Base-by-base conservation (phyloP, 2,888 invertebrate genomes). In the Siphonodentalium dalli region DNA sequence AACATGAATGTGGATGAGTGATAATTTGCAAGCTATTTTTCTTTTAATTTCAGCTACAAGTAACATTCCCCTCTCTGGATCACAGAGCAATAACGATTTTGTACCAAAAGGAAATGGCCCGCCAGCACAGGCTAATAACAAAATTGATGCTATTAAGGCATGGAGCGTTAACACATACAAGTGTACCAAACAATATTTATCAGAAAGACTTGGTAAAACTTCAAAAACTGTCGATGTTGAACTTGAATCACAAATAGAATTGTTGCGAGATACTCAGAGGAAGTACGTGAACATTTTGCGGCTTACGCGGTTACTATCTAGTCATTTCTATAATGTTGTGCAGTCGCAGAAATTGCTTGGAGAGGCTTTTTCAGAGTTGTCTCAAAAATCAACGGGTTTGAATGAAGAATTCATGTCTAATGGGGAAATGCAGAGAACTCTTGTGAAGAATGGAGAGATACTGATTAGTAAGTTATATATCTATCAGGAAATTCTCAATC, bases 91-190 rank as follows among this genome's bases (percentile, higher is more conserved):
- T 52, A 75, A 77, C 13, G 74, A 73, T 45, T 72, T 74, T 58
- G 60, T 71, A 23, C 71, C 72, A 18, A 71, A 69, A 44, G 71
- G 68, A 49, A 61, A 62, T 9, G 56, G 58, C 27, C 69, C 72
- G 54, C 67, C 71, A 20, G 69, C 69, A 15, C 45, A 67, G 11
- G 74, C 73, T 21, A 67, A 68, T 29, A 73, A 74, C 47, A 79
- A 78, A 62, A 64, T 98, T 76, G 97, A 97, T 81, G 89, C 90
- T 53, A 85, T 98, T 60, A 93, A 91, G 80, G 93, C 91, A 79
- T 99, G 98, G 98, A 93, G 96, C 61, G 92, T 98, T 77, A 95
- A 95, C 57, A 97, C 97, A 0, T 98, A 95, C 82, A 98, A 97
- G 83, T 98, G 97, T 81, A 98, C 98, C 6, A 91, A 93, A 74